These are phyloP conservation scores for Crossaster papposus DNA, from an alignment of 53 echinoderm and acorn worm genomes.

Conservation along the genomic window DNA sequence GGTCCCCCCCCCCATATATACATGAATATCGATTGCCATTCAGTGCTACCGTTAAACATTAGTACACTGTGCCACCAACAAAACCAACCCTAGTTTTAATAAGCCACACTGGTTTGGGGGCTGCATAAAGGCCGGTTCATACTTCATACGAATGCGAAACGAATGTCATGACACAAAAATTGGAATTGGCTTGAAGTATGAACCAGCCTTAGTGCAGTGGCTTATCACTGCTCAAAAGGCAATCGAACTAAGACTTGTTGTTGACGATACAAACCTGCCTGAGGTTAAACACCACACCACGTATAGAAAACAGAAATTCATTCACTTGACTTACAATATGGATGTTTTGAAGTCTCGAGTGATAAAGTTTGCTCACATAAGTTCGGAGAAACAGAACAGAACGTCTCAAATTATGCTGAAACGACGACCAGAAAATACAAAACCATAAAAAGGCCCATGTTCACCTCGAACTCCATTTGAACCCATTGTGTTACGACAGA, in stretches of 20 bases:
- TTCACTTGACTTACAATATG: not conserved
- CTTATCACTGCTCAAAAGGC: not conserved
- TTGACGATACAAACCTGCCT: not conserved
- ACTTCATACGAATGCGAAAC: too few relatives aligned
- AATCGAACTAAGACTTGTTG: not conserved
- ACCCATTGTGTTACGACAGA: not conserved
- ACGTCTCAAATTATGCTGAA: not conserved
- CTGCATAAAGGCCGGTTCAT: too few relatives aligned
- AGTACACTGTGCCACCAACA: too few relatives aligned
- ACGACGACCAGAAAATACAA: not conserved
- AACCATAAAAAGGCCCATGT: not conserved
- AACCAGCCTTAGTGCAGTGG: not conserved
- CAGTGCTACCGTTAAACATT: too few relatives aligned
- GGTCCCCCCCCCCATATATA: too few relatives aligned
- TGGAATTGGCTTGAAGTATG: too few relatives aligned
- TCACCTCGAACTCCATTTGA: slow-evolving; percentile 9
- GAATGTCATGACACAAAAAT: too few relatives aligned
- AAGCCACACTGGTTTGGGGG: too few relatives aligned
- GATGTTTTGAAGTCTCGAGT: not conserved
- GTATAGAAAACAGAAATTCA: not conserved
- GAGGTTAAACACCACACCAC: not conserved
- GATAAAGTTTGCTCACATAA: not conserved
- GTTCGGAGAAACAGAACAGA: not conserved
- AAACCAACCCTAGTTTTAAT: too few relatives aligned
- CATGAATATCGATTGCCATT: too few relatives aligned